These are phyloP conservation scores for Microplitis demolitor DNA, from an alignment of 1,140 invertebrate species.

Conservation along the genomic window DNA sequence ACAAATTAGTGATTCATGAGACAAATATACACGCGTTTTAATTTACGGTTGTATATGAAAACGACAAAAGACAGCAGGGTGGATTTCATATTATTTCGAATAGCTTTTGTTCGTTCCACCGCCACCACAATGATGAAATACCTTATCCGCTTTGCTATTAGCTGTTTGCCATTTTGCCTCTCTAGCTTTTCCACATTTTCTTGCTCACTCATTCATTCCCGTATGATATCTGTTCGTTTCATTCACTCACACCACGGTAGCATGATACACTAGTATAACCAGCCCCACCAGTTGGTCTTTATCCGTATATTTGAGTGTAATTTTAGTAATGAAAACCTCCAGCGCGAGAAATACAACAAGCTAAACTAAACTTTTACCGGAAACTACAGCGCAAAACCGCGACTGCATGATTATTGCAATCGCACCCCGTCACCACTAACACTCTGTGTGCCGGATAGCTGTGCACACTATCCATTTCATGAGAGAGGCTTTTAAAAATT, in stretches of 20 bases:
- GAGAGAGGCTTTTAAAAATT: conserved; percentile 7
- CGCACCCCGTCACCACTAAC: conserved; percentile 10
- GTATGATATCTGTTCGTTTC: neutral
- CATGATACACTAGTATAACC: neutral
- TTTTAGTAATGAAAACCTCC: conserved; percentile 24
- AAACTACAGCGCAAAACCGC: conserved; percentile 13
- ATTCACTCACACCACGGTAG: neutral
- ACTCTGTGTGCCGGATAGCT: neutral
- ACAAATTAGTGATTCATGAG: too few species aligned
- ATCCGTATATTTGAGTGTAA: conserved; percentile 23
- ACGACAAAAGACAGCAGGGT: neutral
- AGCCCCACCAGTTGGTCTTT: neutral
- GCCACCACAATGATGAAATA: conserved; percentile 4
- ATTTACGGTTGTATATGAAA: too few species aligned
- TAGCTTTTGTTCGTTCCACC: conserved; percentile 1
- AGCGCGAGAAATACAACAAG: conserved; percentile 18
- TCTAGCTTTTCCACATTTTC: conserved; percentile 14
- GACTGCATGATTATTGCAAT: conserved; percentile 24
- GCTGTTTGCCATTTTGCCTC: conserved; percentile 25
- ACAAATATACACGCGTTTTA: too few species aligned
- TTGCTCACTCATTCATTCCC: neutral
- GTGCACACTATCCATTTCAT: neutral
- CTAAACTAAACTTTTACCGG: conserved; percentile 14
- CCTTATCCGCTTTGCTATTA: conserved; percentile 26
- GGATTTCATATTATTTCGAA: neutral